Evolutionary conservation across 2,888 invertebrate species (phyloP).

Genomic region (Oxycera nigricornis): DNA sequence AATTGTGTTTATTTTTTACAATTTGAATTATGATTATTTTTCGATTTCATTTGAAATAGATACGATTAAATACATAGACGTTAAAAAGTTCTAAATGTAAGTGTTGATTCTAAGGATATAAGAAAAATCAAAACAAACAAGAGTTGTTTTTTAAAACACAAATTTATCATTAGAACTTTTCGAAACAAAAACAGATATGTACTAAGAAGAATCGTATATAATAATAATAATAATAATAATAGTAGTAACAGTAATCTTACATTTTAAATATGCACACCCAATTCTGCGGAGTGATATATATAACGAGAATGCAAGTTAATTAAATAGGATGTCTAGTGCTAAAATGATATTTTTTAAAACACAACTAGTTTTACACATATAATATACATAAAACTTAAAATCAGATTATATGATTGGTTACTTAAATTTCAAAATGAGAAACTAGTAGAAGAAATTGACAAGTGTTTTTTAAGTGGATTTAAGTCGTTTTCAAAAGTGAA

Average conservation of each 20-base stretch:
- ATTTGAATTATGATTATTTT: too few relatives aligned
- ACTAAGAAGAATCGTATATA: not conserved
- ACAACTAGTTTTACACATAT: not conserved
- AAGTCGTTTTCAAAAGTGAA: conserved; percentile 3
- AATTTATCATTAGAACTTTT: conserved; percentile 14
- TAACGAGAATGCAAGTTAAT: conserved; percentile 2
- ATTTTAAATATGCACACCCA: conserved; percentile 21
- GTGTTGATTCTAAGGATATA: not conserved
- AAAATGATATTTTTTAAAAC: conserved; percentile 1
- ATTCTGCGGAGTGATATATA: conserved; percentile 19
- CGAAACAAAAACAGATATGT: not conserved
- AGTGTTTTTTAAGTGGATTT: conserved; percentile 24
- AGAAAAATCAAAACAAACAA: not conserved
- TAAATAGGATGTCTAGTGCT: conserved; percentile 2
- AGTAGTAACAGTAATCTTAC: too few relatives aligned
- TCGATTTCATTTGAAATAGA: too few relatives aligned
- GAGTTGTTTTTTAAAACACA: not conserved
- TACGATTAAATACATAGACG: too few relatives aligned
- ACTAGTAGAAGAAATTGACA: not conserved
- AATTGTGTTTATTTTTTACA: too few relatives aligned
- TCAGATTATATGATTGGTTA: conserved; percentile 44
- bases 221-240: too few relatives aligned
- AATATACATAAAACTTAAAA: conserved; percentile 15
- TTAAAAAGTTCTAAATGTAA: too few relatives aligned
- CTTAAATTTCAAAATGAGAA: conserved; percentile 22